Conservation (phyloP, 37 sponge, comb jelly and placozoan genomes). For the Halichondria panicea region DNA sequence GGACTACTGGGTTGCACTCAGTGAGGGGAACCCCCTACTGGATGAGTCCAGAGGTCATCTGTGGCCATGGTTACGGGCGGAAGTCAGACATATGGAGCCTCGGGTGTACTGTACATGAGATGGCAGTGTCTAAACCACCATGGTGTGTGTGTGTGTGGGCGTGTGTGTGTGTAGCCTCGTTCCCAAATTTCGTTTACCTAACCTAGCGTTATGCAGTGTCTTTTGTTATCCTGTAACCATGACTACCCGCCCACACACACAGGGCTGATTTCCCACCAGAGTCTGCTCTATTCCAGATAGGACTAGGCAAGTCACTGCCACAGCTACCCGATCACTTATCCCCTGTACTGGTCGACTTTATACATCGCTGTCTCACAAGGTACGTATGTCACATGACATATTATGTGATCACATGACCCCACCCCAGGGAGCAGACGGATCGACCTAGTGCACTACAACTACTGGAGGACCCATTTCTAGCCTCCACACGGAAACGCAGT, state of each 20-base stretch:
- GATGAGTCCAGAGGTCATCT: slow-evolving; percentile 95
- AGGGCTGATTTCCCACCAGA: slow-evolving; percentile 73
- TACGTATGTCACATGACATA: background rate
- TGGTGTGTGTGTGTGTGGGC: slow-evolving; percentile 66
- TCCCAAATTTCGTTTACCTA: background rate
- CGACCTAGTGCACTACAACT: slow-evolving; percentile 46
- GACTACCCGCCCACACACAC: no score
- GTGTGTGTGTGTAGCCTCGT: background rate
- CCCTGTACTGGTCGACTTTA: slow-evolving; percentile 36
- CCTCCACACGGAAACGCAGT: background rate
- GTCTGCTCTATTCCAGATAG: slow-evolving; percentile 88
- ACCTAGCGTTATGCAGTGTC: no score
- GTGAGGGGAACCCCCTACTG: slow-evolving; percentile 94
- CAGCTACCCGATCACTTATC: slow-evolving; percentile 68
- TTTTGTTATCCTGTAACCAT: no score
- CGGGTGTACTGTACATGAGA: slow-evolving; percentile 87
- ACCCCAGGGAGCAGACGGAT: slow-evolving; percentile 40
- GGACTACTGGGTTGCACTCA: slow-evolving; percentile 59
- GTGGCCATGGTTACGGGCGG: slow-evolving; percentile 75
- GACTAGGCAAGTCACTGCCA: slow-evolving; percentile 68
- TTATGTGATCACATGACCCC: background rate
- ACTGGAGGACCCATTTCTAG: slow-evolving; percentile 42
- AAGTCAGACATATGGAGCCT: slow-evolving; percentile 94
- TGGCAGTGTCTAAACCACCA: slow-evolving; percentile 83
- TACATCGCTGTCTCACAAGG: slow-evolving; percentile 37